A percentile compares a stretch with the other conserved stretches of the same genome.
Evolutionary conservation across 2,797 vertebrate genomes (phyloP).

Genomic region (Gallirallus australis): DNA sequence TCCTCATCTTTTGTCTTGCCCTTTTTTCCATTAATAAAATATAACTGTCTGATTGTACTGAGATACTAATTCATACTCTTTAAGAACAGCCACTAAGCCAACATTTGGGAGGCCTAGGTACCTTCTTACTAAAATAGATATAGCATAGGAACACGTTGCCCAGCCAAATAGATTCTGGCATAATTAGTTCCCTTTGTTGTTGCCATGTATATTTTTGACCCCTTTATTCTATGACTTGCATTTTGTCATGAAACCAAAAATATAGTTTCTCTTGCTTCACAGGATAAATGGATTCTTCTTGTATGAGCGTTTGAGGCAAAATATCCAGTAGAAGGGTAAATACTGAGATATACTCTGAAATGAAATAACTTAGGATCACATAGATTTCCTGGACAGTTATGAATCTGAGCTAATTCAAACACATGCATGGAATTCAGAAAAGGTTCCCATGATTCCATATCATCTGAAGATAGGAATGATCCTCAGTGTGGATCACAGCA

Average conservation of each 20-base stretch:
- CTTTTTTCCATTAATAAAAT: not conserved
- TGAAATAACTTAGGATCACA: not conserved
- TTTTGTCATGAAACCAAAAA: not conserved
- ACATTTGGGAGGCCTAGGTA: not conserved
- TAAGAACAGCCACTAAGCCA: not conserved
- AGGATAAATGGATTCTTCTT: not conserved
- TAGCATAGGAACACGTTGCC: not conserved
- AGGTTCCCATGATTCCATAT: not conserved
- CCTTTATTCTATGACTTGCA: not conserved
- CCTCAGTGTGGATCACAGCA: not conserved
- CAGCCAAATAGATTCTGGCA: not conserved
- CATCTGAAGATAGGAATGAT: not conserved
- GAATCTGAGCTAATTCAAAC: not conserved
- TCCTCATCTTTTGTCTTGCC: not conserved
- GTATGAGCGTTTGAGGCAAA: not conserved
- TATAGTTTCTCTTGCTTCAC: not conserved
- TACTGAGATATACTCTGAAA: not conserved
- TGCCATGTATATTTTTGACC: not conserved
- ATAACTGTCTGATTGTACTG: not conserved
- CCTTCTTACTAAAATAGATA: not conserved
- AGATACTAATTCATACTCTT: not conserved
- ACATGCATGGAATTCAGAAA: not conserved
- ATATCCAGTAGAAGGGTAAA: not conserved
- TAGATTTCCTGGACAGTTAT: not conserved
- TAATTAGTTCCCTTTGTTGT: not conserved